Conservation (phyloP, 2,797 vertebrate genomes). For the Gadopsis bispinosus region DNA sequence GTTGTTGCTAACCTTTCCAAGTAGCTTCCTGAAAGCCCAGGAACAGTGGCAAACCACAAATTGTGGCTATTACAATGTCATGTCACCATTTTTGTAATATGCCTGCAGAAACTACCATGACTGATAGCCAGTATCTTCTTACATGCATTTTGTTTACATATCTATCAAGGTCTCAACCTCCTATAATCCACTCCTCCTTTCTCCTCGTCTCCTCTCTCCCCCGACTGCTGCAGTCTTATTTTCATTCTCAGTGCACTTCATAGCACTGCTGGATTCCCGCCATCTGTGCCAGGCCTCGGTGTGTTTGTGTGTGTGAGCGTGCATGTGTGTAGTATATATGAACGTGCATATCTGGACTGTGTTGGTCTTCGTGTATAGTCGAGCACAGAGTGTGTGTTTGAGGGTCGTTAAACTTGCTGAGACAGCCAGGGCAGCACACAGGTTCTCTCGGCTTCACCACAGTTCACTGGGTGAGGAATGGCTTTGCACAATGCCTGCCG, state of each 20-base stretch:
- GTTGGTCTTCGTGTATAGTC: background rate
- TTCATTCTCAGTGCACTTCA: slow-evolving; percentile 65
- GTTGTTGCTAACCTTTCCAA: slow-evolving; percentile 37
- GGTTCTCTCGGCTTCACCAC: slow-evolving; percentile 67
- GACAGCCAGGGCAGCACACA: slow-evolving; percentile 65
- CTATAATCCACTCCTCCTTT: slow-evolving; percentile 36
- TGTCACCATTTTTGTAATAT: slow-evolving; percentile 9
- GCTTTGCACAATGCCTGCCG: slow-evolving; percentile 68
- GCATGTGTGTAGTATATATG: slow-evolving; percentile 11
- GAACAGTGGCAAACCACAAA: slow-evolving; percentile 22
- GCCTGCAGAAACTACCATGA: background rate
- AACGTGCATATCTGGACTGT: slow-evolving; percentile 4
- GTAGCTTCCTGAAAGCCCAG: slow-evolving; percentile 28
- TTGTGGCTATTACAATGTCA: slow-evolving; percentile 15
- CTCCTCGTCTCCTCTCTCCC: slow-evolving; percentile 28
- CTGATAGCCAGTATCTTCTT: background rate
- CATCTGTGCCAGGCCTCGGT: slow-evolving; percentile 58
- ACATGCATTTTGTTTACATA: slow-evolving; percentile 31
- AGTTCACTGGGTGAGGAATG: slow-evolving; percentile 77
- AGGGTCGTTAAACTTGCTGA: slow-evolving; percentile 76
- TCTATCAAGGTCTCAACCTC: slow-evolving; percentile 36
- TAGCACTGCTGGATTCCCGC: slow-evolving; percentile 61
- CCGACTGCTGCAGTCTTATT: slow-evolving; percentile 62
- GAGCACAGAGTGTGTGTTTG: slow-evolving; percentile 40
- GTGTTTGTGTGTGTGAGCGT: slow-evolving; percentile 13